phyloP scores from a whole-genome alignment of 2,797 vertebrate species.

The Acipenser oxyrinchus region DNA sequence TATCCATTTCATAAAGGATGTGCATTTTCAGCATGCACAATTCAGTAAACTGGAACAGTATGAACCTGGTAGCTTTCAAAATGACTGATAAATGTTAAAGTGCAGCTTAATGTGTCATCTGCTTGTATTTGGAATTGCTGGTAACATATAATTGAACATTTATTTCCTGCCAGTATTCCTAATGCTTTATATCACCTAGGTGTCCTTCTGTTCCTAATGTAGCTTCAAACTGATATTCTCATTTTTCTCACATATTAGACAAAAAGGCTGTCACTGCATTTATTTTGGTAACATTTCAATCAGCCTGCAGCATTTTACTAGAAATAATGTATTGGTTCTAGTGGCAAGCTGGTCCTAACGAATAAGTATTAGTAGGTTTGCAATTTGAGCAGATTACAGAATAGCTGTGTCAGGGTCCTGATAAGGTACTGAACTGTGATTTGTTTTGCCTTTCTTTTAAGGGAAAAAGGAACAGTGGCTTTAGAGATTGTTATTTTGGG shows the following conservation, averaged over 20 bases:
- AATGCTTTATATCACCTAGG: background rate
- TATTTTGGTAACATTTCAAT: background rate
- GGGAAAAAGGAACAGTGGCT: constrained; percentile 92
- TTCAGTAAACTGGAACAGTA: background rate
- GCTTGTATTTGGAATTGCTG: background rate
- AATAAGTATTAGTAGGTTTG: too few species aligned
- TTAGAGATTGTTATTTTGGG: constrained; percentile 90
- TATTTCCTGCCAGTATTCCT: constrained; percentile 1
- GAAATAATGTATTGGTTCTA: too few species aligned
- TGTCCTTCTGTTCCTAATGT: background rate
- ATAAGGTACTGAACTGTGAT: too few species aligned
- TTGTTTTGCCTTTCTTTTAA: constrained; percentile 35
- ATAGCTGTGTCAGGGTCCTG: too few species aligned
- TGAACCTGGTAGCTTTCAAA: background rate
- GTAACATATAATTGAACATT: background rate
- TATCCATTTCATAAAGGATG: background rate
- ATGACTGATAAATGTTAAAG: background rate
- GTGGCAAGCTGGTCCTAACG: too few species aligned
- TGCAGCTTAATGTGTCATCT: background rate
- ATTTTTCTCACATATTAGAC: constrained; percentile 1
- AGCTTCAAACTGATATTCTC: background rate
- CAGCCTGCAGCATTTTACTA: too few species aligned
- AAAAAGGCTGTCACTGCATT: background rate
- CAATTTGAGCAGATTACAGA: too few species aligned
- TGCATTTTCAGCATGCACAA: background rate